Conservation (phyloP, 2,797 vertebrate species). For the Lateolabrax maculatus region DNA sequence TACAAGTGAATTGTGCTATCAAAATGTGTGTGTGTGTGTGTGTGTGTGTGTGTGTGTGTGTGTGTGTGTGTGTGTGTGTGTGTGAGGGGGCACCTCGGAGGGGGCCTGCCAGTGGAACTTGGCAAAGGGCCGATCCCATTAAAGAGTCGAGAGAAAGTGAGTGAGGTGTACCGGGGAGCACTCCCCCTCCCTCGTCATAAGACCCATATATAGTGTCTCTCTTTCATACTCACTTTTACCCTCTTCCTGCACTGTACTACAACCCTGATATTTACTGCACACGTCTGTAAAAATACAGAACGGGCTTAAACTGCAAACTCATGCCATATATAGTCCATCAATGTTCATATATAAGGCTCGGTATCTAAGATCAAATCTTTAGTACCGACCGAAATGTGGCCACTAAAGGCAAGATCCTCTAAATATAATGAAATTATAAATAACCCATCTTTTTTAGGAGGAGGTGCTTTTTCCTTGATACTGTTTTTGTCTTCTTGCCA, state of each 20-base stretch:
- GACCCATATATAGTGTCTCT: not conserved
- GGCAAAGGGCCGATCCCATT: conserved; percentile 67
- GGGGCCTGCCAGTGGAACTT: conserved; percentile 70
- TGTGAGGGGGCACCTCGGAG: conserved; percentile 63
- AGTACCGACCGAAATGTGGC: not conserved
- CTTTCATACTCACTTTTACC: not conserved
- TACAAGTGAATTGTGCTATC: conserved; percentile 78
- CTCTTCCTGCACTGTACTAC: not conserved
- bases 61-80: conserved; percentile 49
- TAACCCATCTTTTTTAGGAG: not conserved
- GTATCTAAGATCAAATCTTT: not conserved
- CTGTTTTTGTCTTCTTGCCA: not conserved
- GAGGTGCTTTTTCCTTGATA: not conserved
- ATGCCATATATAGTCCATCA: not conserved
- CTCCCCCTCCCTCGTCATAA: conserved; percentile 29
- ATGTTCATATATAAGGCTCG: not conserved
- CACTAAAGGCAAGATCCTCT: accelerated
- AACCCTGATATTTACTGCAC: conserved; percentile 11
- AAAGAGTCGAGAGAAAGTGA: conserved; percentile 48
- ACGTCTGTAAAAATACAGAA: conserved; percentile 6
- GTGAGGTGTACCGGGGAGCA: conserved; percentile 30
- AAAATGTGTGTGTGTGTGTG: conserved; percentile 58
- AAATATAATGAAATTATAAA: not conserved
- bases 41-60: conserved; percentile 46
- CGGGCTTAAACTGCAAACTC: not conserved